These are phyloP conservation scores for Trissolcus basalis DNA, from an alignment of 1,140 invertebrate genomes.

Conservation along the genomic window DNA sequence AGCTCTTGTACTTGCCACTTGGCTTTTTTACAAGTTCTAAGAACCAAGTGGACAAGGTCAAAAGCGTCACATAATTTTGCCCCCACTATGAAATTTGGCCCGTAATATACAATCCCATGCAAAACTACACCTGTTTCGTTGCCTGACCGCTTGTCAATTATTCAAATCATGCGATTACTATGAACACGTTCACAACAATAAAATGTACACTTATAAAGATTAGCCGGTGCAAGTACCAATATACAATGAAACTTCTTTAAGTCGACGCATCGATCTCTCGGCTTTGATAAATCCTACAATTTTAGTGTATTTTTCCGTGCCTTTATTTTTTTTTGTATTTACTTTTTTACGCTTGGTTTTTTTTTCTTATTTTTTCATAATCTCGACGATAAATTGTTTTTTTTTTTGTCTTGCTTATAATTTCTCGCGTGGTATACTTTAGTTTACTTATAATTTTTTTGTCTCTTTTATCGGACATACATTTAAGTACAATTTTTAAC, in stretches of 20 bases:
- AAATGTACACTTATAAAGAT: conserved; percentile 67
- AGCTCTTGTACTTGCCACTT: no score
- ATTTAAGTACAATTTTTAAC: conserved; percentile 67
- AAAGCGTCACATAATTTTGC: no score
- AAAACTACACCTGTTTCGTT: conserved; percentile 56
- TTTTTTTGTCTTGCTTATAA: conserved; percentile 55
- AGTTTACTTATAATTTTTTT: conserved; percentile 44
- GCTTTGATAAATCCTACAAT: conserved; percentile 29
- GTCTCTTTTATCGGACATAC: conserved; percentile 57
- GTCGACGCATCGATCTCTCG: no score
- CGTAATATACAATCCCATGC: conserved; percentile 54
- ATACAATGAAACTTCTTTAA: conserved; percentile 40
- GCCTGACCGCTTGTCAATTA: conserved; percentile 53
- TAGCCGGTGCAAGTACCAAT: conserved; percentile 68
- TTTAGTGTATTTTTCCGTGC: conserved; percentile 48
- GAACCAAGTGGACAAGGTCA: no score
- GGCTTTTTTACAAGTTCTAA: no score
- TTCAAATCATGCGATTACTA: conserved; percentile 63
- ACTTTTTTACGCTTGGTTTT: conserved; percentile 40
- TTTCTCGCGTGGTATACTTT: conserved; percentile 58
- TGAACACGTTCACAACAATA: conserved; percentile 71
- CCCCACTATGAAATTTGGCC: conserved; percentile 12
- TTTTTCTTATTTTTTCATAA: no score
- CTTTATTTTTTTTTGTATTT: not conserved
- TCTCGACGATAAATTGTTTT: no score